Conservation (phyloP, 1,140 invertebrate genomes). For the Whitmania pigra region DNA sequence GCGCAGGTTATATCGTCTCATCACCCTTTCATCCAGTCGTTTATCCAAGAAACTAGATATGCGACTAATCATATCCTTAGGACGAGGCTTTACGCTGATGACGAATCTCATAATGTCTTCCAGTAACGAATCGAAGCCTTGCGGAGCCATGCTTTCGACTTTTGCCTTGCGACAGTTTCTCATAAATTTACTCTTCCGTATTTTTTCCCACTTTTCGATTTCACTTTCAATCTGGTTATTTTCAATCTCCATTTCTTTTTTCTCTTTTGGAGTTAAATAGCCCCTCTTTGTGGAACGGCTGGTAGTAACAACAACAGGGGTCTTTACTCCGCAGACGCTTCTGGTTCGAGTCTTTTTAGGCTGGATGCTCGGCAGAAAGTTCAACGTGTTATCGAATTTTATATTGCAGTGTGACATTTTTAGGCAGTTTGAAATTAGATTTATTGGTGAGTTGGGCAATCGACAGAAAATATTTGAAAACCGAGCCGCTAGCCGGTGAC, state of each 20-base stretch:
- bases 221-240: neutral
- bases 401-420: too few relatives aligned
- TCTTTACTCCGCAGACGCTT: neutral
- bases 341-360: too few relatives aligned
- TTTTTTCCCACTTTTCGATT: slow-evolving; percentile 6
- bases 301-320: neutral
- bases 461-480: too few relatives aligned
- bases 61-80: neutral
- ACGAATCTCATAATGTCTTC: slow-evolving; percentile 8
- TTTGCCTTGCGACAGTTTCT: neutral
- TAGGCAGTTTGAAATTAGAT: too few relatives aligned
- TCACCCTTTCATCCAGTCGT: neutral
- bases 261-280: neutral
- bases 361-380: too few relatives aligned
- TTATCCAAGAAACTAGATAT: neutral
- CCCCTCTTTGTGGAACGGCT: neutral
- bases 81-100: neutral
- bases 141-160: neutral
- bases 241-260: neutral
- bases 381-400: too few relatives aligned
- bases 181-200: neutral
- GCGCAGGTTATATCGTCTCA: too few relatives aligned
- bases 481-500: too few relatives aligned
- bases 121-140: neutral
- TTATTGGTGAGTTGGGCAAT: too few relatives aligned